These are phyloP conservation scores for Tiliacea citrago DNA, from an alignment of 2,888 invertebrate genomes.

Conservation along the genomic window DNA sequence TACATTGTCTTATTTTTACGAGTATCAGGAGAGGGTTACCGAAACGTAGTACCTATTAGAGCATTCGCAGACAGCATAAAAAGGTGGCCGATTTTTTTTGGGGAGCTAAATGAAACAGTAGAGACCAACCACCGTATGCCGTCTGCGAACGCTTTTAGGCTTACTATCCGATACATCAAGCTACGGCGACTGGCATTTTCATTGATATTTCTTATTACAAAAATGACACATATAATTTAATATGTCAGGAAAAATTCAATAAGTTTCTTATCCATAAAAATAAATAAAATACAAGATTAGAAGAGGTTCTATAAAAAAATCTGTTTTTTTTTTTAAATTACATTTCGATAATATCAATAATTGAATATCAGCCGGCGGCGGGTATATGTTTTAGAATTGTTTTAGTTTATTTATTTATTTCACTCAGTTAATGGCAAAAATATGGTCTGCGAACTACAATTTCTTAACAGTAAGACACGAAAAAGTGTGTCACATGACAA, in stretches of 20 bases:
- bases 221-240: background rate
- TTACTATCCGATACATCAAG: slow-evolving; percentile 6
- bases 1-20: background rate
- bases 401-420: slow-evolving; percentile 15
- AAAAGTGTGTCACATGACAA: slow-evolving; percentile 60
- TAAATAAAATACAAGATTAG: slow-evolving; percentile 1
- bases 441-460: slow-evolving; percentile 45
- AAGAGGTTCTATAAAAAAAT: background rate
- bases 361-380: slow-evolving; percentile 16
- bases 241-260: slow-evolving; percentile 1
- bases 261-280: background rate
- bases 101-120: background rate
- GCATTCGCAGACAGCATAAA: background rate
- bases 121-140: background rate
- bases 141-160: background rate
- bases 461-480: slow-evolving; percentile 50
- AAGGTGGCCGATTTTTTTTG: background rate
- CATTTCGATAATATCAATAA: slow-evolving; percentile 15
- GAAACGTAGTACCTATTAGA: background rate
- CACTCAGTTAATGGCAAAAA: slow-evolving; percentile 42
- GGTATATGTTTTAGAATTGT: slow-evolving; percentile 4
- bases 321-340: background rate
- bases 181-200: background rate
- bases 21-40: background rate
- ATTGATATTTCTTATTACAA: background rate